phyloP scores from a whole-genome alignment of 2,888 invertebrate species.

The Pinctada fucata region DNA sequence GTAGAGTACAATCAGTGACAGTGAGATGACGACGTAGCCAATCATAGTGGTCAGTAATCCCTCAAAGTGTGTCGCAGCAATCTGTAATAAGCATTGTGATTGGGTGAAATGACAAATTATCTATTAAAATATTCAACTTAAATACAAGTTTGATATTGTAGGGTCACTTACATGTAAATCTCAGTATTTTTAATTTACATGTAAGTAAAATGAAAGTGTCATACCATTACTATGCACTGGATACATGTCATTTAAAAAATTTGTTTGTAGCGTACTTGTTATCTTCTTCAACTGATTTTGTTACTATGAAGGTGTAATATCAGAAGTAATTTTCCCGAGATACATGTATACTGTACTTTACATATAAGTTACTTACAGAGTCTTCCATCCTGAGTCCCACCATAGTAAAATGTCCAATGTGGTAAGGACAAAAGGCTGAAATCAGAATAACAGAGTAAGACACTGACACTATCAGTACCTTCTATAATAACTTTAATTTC shows the following conservation, averaged over 20 bases:
- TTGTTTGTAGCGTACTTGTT: too few relatives aligned
- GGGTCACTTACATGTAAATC: background rate
- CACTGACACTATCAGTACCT: too few relatives aligned
- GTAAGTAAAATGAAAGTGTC: too few relatives aligned
- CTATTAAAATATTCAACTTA: background rate
- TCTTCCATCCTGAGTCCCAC: conserved; percentile 84
- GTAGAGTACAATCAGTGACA: conserved; percentile 89
- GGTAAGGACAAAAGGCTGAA: conserved; percentile 94
- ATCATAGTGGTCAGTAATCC: conserved; percentile 93
- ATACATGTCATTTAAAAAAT: too few relatives aligned
- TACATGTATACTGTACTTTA: too few relatives aligned
- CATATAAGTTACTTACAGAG: conserved; percentile 65
- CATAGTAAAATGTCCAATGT: conserved; percentile 92
- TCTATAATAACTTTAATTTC: background rate
- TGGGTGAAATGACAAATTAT: too few relatives aligned
- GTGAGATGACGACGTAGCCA: conserved; percentile 94
- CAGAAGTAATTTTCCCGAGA: too few relatives aligned
- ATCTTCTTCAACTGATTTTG: too few relatives aligned
- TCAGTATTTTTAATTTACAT: too few relatives aligned
- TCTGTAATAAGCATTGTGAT: conserved; percentile 73
- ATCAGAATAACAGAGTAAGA: conserved; percentile 30
- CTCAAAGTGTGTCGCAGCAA: conserved; percentile 90
- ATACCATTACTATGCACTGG: too few relatives aligned
- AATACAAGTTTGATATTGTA: background rate
- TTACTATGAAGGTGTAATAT: too few relatives aligned